Evolutionary conservation across 2,888 invertebrate species (phyloP).

Genomic region (Hecatera dysodea): DNA sequence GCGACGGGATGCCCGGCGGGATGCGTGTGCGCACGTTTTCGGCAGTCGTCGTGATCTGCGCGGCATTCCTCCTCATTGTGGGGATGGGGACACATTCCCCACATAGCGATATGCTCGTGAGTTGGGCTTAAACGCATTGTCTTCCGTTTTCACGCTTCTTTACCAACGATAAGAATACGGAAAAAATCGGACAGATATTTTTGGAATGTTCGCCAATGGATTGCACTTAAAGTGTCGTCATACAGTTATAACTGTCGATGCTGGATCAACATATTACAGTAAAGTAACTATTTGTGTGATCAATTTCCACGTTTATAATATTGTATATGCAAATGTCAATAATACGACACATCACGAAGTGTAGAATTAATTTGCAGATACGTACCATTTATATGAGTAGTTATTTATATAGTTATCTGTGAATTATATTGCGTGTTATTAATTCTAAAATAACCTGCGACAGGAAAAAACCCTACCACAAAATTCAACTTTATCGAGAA

Average conservation of each 20-base stretch:
- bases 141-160: constrained; percentile 80
- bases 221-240: too few relatives aligned
- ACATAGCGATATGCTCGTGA: constrained; percentile 87
- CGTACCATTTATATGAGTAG: background rate
- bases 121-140: constrained; percentile 76
- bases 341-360: background rate
- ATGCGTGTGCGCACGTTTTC: constrained; percentile 83
- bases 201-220: constrained; percentile 29
- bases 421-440: background rate
- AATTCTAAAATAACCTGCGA: background rate
- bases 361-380: background rate
- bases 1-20: constrained; percentile 65
- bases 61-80: constrained; percentile 73
- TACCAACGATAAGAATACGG: constrained; percentile 48
- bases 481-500: background rate
- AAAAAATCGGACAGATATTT: constrained; percentile 53
- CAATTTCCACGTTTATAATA: background rate
- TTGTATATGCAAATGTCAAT: too few relatives aligned
- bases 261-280: background rate
- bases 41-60: constrained; percentile 76
- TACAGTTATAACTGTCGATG: background rate
- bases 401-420: background rate
- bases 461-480: background rate
- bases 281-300: background rate
- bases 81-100: constrained; percentile 78